Evolutionary conservation across 1,140 invertebrate species (phyloP), one percentile per base, ranked within the genome.

Genomic region (Teleogryllus occipitalis): DNA sequence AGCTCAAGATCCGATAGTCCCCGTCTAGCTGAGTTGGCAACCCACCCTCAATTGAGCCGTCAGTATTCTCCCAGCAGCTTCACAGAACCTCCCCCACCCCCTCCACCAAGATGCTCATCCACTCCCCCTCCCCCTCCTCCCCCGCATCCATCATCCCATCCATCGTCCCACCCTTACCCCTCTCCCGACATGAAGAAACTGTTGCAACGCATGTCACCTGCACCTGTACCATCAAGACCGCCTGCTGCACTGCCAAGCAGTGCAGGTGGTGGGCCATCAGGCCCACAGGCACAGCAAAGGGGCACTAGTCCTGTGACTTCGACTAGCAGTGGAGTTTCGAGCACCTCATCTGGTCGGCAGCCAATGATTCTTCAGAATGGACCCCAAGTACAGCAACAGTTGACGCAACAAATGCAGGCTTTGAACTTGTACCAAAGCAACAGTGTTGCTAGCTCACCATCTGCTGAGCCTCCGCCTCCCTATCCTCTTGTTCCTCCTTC

Each of bases 1-100:
- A 96, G 94, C 84, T 95, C 95, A 12, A 88, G 96, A 46, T 97
- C 95, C 0, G 95, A 97, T 84, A 96, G 94, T 87, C 95, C 95
- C 1, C 89, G 93, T 81, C 77, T 82, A 75, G 77, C 78, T 21
- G 77, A 79, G 39, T 77, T 80, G 22, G 79, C 81, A 12, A 90
- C 93, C 80, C 88, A 90, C 83, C 86, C 85, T 22, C 89, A 90
- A 48, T 83, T 90, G 75, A 82, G 78, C 84, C 81, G 91, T 77
- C 84, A 90, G 86, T 93, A 93, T 84, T 93, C 92, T 49, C 92
- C 92, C 3, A 91, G 89, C 22, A 90, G 87, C 80, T 89, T 87
- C 84, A 83, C 85, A 22, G 85, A 85, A 80, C 84, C 85, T 76
- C 84, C 86, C 18, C 86, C 86, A n/a, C 86, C 86, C 7, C 86